Evolutionary conservation across 2,797 vertebrate species (phyloP).

Genomic region (Anabas testudineus): DNA sequence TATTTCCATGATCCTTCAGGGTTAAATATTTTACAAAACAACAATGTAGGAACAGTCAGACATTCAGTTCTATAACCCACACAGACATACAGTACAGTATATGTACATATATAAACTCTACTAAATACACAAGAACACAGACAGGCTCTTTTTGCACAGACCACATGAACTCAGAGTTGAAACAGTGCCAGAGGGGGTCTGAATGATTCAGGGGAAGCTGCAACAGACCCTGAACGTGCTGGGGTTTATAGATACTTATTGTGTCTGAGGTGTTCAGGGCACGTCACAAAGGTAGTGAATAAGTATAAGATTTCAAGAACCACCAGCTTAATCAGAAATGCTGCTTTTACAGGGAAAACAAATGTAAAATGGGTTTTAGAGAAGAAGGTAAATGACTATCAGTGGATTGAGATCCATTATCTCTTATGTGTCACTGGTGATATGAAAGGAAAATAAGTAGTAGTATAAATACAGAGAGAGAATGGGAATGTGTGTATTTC

Average conservation of each 20-base stretch:
- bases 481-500: too few species aligned
- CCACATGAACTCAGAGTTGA: constrained; percentile 6
- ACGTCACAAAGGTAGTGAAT: not conserved
- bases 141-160: not conserved
- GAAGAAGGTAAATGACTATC: not conserved
- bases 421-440: too few species aligned
- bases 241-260: constrained; percentile 14
- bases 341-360: not conserved
- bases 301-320: not conserved
- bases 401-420: too few species aligned
- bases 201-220: constrained; percentile 44
- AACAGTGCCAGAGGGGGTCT: constrained; percentile 30
- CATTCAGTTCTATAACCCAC: too few species aligned
- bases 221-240: constrained; percentile 16
- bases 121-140: not conserved
- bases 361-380: not conserved
- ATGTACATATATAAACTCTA: too few species aligned
- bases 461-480: too few species aligned
- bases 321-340: not conserved
- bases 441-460: too few species aligned
- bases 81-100: too few species aligned
- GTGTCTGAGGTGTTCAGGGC: constrained; percentile 17
- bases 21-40: constrained; percentile 1
- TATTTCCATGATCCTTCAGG: not conserved
- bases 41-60: not conserved